Evolutionary conservation across 2,888 invertebrate species (phyloP), one percentile per base, ranked within the genome.

Genomic region (Boloria selene): DNA sequence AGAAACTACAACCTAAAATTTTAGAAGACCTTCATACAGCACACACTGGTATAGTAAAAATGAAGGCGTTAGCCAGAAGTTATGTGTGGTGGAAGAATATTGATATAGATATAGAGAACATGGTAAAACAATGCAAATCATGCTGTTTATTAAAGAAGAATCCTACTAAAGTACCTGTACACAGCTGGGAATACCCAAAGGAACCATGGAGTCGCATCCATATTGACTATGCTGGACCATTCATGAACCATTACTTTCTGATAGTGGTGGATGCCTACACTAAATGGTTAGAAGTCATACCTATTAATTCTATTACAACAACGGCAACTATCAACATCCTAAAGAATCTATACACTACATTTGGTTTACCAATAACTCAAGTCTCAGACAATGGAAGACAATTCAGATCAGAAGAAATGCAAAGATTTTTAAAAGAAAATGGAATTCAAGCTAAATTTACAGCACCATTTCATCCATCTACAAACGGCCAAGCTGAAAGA

Each of bases 401-500:
- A 17, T 72, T 75, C 63, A 65, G 54, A 5, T 73, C 72, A 0
- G 55, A 17, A 13, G 73, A 75, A 64, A 65, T 71, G 60, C 44
- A 55, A 45, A 17, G 14, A n/a, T 67, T 63, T 42, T 45, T 67
- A n/a, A 49, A 42, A 0, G 18, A 61, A 6, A 72, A 70, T 65
- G 69, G 67, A 13, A 73, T 74, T 47, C 38, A 52, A n/a, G 71
- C 73, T 44, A n/a, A 73, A 4, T 65, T 58, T 0, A 67, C 72
- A 53, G 69, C 70, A 13, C 74, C 73, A 5, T 71, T 71, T 49
- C 73, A 72, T 44, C 73, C 73, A 5, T 63, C 71, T 13, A 71
- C 72, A 1, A 73, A 73, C 49, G 73, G 75, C 0, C 61, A 69
- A n/a, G 70, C 69, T 4, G 73, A 74, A 54, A n/a, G n/a, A n/a